Evolutionary conservation across 2,113 vertebrate genomes (phyloP).

Genomic region (Odobenus rosmarus): DNA sequence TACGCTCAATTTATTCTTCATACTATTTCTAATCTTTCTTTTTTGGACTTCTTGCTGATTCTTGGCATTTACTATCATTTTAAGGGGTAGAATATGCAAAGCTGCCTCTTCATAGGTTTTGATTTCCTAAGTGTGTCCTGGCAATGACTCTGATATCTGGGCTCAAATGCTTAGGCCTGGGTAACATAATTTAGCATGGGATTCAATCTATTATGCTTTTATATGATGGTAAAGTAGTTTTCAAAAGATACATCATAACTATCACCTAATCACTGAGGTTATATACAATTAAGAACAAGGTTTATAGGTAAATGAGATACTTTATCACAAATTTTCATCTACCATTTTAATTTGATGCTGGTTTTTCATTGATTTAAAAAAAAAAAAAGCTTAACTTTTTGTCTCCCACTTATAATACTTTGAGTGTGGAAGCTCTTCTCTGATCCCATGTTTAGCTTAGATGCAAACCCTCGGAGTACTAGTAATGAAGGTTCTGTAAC

Average conservation of each 20-base stretch:
- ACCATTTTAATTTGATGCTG: background rate
- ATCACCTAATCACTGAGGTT: background rate
- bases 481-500: background rate
- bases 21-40: background rate
- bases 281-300: background rate
- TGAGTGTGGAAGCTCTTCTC: background rate
- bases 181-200: background rate
- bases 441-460: background rate
- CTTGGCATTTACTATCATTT: background rate
- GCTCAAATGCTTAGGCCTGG: background rate
- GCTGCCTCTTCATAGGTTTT: background rate
- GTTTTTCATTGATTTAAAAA: background rate
- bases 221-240: background rate
- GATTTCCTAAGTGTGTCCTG: background rate
- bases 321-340: background rate
- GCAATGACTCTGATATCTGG: background rate
- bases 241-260: background rate
- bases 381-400: too few relatives aligned
- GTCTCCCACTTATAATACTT: background rate
- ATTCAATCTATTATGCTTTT: background rate
- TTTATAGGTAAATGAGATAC: background rate
- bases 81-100: background rate
- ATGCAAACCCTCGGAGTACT: background rate
- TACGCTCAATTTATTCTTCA: background rate
- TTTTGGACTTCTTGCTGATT: constrained; percentile 8